phyloP scores from a whole-genome alignment of 2,888 invertebrate genomes.

The Hydrotaea cyrtoneurina region DNA sequence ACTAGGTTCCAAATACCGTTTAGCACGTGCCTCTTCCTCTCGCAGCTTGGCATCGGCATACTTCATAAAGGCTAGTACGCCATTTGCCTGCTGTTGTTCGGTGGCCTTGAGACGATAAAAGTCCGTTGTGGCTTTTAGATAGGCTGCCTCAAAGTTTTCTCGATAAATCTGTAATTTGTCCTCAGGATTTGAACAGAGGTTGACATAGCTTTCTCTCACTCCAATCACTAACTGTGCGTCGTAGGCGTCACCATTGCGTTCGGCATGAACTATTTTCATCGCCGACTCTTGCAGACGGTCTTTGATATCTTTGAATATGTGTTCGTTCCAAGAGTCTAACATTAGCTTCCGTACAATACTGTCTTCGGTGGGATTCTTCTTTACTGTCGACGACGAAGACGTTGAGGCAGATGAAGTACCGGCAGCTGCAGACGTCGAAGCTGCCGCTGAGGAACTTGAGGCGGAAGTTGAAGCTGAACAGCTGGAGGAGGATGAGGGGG shows the following conservation, averaged over 20 bases:
- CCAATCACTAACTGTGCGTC: conserved; percentile 98
- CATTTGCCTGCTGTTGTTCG: conserved; percentile 93
- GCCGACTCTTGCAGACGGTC: conserved; percentile 95
- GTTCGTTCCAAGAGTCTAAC: conserved; percentile 99
- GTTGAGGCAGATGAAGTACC: conserved; percentile 52
- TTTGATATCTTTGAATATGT: conserved; percentile 97
- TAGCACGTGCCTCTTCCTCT: conserved; percentile 96
- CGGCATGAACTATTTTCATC: conserved; percentile 98
- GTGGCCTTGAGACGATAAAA: conserved; percentile 96
- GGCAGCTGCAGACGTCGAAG: conserved; percentile 64
- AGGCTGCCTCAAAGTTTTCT: conserved; percentile 97
- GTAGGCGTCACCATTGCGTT: conserved; percentile 98
- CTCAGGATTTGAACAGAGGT: conserved; percentile 94
- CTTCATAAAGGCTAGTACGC: conserved; percentile 97
- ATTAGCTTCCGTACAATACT: conserved; percentile 96
- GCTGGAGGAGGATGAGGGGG: conserved; percentile 72
- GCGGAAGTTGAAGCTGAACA: conserved; percentile 68
- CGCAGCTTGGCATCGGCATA: conserved; percentile 97
- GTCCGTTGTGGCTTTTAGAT: conserved; percentile 94
- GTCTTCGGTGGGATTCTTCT: conserved; percentile 88
- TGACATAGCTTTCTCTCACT: conserved; percentile 98
- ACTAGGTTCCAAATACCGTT: conserved; percentile 94
- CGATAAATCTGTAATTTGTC: conserved; percentile 97
- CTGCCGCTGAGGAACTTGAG: conserved; percentile 68
- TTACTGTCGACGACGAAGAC: conserved; percentile 78